Base-by-base conservation (phyloP, 1,140 invertebrate genomes). In the Drosophila orosa region DNA sequence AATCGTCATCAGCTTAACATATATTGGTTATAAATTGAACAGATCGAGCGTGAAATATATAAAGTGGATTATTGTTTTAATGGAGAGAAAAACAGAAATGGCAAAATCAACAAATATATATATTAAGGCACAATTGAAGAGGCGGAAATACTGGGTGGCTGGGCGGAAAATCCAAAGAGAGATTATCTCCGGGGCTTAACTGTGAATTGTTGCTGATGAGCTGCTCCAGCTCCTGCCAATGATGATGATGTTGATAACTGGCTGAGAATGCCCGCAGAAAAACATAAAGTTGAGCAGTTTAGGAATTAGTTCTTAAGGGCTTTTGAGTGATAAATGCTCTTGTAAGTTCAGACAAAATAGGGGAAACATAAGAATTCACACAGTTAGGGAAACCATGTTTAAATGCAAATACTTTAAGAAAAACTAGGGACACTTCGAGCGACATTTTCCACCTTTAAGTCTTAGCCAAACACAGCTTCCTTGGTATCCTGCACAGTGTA, bases 11-110 rank as follows among this genome's bases (percentile, higher is more conserved):
- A 58, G 79, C 75, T 76, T 60, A 63, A 80, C 79, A 69, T 83
- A 83, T 89, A 87, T 87, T 89, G 83, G 80, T 87, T 83, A 89
- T 87, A 89, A 89, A 87, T 89, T 89, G 84, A 89, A 57, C 84
- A 83, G 71, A 79, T 89, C 79, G 54, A 67, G 75, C 83, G 83
- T 71, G 75, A 87, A 87, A 87, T 87, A 87, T 87, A 86, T 87
- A 83, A 87, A 87, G 83, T 87, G 83, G 83, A 87, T 87, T 87
- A 87, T 89, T 80, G 83, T 89, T 87, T 86, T 80, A 86, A 86
- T 82, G 74, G 60, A 33, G 59, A 22, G 29, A 39, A 55, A 37
- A n/a, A 29, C 45, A 25, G 25, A 55, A n/a, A 44, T 37, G 25
- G 27, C 42, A 56, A 19, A 25, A 40, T 31, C 35, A 74, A 50